phyloP scores from a whole-genome alignment of 2,888 invertebrate species.

The Monoplex corrugatus region DNA sequence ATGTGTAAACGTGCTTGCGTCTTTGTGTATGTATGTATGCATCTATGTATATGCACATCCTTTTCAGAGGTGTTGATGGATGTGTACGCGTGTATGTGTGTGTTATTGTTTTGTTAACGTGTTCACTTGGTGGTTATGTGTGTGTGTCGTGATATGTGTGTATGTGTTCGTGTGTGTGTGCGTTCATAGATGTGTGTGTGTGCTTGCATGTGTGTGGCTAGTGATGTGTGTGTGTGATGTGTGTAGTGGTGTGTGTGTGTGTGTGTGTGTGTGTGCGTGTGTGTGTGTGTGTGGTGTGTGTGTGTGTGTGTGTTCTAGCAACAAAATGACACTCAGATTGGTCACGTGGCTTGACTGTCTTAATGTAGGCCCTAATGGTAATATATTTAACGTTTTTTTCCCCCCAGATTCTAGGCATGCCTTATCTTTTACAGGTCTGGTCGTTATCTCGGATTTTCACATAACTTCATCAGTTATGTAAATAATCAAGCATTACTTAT shows the following conservation, averaged over 20 bases:
- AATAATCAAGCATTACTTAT: no score
- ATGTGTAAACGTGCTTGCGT: background rate
- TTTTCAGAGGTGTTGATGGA: background rate
- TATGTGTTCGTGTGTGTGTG: background rate
- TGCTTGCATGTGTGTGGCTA: background rate
- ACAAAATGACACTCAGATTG: no score
- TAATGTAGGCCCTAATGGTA: no score
- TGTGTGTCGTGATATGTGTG: background rate
- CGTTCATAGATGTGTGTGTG: no score
- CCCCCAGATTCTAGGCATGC: no score
- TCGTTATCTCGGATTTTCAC: no score
- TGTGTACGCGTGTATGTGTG: background rate
- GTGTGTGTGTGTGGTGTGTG: background rate
- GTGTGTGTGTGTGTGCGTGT: background rate
- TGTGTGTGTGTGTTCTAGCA: background rate
- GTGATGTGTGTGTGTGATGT: background rate
- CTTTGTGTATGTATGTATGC: background rate
- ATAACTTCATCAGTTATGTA: no score
- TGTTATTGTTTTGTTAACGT: no score
- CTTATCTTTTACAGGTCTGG: no score
- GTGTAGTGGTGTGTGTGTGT: no score
- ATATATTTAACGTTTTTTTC: no score
- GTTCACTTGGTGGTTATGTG: background rate
- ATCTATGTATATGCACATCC: background rate
- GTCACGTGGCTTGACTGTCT: no score